These are phyloP conservation scores for Tanypteryx hageni DNA, from an alignment of 2,888 invertebrate genomes.

Conservation along the genomic window DNA sequence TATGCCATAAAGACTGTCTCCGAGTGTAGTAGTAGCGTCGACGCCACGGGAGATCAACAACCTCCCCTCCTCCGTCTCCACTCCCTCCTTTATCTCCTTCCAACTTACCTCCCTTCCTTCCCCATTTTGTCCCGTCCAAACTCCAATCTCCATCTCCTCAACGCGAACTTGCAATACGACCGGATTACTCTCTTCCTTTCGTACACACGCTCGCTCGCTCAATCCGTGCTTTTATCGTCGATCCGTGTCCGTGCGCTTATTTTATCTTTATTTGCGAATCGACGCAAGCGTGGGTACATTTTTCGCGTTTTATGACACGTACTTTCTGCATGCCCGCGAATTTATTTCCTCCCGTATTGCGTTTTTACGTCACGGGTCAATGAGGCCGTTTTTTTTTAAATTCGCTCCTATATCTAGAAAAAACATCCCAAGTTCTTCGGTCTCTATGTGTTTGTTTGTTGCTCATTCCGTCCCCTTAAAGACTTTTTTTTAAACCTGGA, in stretches of 20 bases:
- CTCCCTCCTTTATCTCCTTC: background rate
- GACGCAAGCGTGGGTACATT: constrained; percentile 6
- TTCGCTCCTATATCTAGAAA: too few species aligned
- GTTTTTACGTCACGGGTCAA: too few species aligned
- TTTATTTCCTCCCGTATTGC: background rate
- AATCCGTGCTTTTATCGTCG: background rate
- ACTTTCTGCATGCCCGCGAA: background rate
- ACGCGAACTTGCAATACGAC: background rate
- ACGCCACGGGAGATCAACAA: background rate
- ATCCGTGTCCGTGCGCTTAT: background rate
- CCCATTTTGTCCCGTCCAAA: background rate
- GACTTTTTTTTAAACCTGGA: too few species aligned
- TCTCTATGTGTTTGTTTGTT: too few species aligned
- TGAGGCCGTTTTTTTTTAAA: too few species aligned
- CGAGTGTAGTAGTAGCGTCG: background rate
- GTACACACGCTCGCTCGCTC: background rate
- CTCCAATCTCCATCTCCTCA: background rate
- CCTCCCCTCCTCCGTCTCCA: background rate
- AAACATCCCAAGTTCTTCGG: too few species aligned
- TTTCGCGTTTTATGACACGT: background rate
- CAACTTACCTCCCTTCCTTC: background rate
- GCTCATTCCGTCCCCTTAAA: too few species aligned
- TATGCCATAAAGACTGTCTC: background rate
- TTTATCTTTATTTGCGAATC: background rate
- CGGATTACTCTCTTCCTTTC: background rate